Base-by-base conservation (phyloP, 1,140 invertebrate species). In the Cryptotermes secundus region DNA sequence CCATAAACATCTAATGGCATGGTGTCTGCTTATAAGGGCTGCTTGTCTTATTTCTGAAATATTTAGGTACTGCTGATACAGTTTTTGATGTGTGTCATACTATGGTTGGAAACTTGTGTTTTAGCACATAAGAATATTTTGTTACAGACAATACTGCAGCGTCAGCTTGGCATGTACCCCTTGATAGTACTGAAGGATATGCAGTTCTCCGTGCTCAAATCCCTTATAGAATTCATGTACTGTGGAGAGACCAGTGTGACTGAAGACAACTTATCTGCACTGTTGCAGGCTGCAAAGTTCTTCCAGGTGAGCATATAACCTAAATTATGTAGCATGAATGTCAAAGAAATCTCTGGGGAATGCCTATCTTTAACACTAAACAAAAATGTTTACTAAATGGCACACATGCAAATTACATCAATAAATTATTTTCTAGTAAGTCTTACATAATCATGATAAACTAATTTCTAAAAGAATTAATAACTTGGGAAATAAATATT, bases 191-290 rank as follows among this genome's bases (percentile, higher is more conserved):
- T 92, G 19, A 91, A 90, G 88, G 92, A 92, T 86, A 88, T 92
- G 89, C 89, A 90, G 87, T 92, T 92, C 88, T 90, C 90, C 86
- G 91, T 92, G 85, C 88, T 92, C 45, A 91, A 92, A 88, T 90
- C 91, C 82, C 89, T 93, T 87, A 90, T 93, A 83, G 92, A 92
- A 87, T 92, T 92, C 86, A 92, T 93, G 91, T 93, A 93, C 84
- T 92, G 91, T 84, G 92, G 92, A 34, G 92, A 92, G 88, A 92
- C 91, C 45, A 92, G 89, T 85, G 90, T 92, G 83, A 90, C 91
- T 85, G 90, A 91, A 87, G 89, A 91, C 81, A 89, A 91, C 87
- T 88, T 92, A 79, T 89, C 90, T 86, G 89, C 91, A 59, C 87
- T 92, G 42, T 87, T 92, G 59, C 88, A 90, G 88, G 91, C 91